Evolutionary conservation across 2,113 vertebrate genomes (phyloP), one percentile per base, ranked within the genome.

Genomic region (Apodemus sylvaticus): DNA sequence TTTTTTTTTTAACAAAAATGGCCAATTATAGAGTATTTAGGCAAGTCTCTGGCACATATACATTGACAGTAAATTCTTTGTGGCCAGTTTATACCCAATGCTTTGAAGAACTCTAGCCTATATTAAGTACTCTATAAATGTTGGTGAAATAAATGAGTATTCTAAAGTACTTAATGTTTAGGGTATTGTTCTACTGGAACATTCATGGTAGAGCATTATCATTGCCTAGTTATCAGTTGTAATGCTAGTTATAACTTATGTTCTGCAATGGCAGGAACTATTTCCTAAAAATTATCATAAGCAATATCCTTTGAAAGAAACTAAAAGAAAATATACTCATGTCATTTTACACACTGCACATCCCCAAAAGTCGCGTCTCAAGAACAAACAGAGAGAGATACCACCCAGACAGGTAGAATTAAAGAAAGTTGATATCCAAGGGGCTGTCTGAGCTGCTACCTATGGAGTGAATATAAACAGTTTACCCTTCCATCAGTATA

Each of bases 1-100:
- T 42, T n/a, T 31, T 26, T 39, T 45, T 86, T 93, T 82, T 48
- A 48, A 48, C 4, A 1, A 86, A 66, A 48, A 81, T 58, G 58
- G 55, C 39, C 95, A 91, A 90, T 77, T 58, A 51, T 7, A 55
- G 55, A 86, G 66, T 60, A n/a, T 76, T 77, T 29, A 0, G 31
- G 17, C 11, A n/a, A 48, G 36, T 62, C 7, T 68, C 22, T 31
- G 60, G 39, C 39, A 90, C 68, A 81, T 81, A 39, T 39, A 9
- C 16, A 79, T 96, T 81, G 7, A 24, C 86, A 55, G n/a, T 53
- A 86, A 89, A 89, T 53, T 71, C 31, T 93, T 91, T 34, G 70
- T 45, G 19, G 26, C 48, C 17, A 53, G 48, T 83, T 81, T 71
- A 58, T 51, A 36, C 1, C 19, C 31, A 88, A 8, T n/a, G 34